Percentiles rank a stretch among this genome's conserved stretches.
Conservation (phyloP, 2,797 vertebrate genomes). For the Benthosema pterotum region DNA sequence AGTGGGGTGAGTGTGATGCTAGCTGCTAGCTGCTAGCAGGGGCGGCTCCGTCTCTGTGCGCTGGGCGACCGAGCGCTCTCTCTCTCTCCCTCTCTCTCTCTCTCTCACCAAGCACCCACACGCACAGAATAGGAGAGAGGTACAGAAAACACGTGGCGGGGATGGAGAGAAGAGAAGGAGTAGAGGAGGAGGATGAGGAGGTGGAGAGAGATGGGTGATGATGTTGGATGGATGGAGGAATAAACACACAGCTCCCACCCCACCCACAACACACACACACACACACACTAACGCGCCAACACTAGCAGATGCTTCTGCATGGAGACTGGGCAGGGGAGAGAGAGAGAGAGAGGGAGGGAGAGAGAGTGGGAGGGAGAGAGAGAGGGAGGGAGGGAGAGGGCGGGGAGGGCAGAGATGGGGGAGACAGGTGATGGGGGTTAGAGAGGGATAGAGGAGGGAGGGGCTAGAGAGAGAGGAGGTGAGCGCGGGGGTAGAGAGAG, state of each 20-base stretch:
- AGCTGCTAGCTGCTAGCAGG: conserved; percentile 48
- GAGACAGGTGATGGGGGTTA: conserved; percentile 27
- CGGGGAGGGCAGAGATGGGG: conserved; percentile 24
- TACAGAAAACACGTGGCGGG: conserved; percentile 34
- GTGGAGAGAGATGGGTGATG: conserved; percentile 11
- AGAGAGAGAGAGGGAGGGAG: conserved; percentile 66
- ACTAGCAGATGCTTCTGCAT: conserved; percentile 7
- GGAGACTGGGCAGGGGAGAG: conserved; percentile 52
- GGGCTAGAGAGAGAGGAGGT: conserved; percentile 33
- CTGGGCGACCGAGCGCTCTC: conserved; percentile 27
- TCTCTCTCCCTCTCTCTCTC: not conserved
- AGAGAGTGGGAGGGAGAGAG: conserved; percentile 53
- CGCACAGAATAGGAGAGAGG: conserved; percentile 15
- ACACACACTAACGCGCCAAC: no score
- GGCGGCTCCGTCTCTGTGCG: conserved; percentile 67
- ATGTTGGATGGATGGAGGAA: no score
- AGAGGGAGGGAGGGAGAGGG: conserved; percentile 35
- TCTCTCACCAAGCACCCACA: not conserved
- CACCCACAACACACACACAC: conserved; percentile 26
- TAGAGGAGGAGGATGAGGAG: conserved; percentile 3
- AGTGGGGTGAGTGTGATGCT: conserved; percentile 60
- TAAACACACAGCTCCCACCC: no score
- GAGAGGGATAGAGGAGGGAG: conserved; percentile 22
- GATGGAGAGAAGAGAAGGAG: conserved; percentile 9
- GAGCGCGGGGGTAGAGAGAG: conserved; percentile 30